Percentiles rank a stretch among this genome's conserved stretches.
Conservation (phyloP, 2,797 vertebrate species). For the Falco peregrinus region DNA sequence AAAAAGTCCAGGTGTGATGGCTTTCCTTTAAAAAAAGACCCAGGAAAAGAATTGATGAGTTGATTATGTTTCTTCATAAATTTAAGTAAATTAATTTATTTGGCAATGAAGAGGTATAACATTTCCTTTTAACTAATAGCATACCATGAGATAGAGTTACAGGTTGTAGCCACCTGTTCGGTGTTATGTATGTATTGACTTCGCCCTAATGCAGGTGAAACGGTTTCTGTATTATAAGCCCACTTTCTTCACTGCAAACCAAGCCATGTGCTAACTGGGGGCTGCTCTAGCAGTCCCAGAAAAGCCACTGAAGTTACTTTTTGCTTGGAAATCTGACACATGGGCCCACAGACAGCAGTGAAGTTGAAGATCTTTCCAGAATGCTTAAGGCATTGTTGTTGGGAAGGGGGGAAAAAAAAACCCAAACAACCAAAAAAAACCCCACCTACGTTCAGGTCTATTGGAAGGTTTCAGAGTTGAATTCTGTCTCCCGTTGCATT, state of each 20-base stretch:
- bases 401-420: too few species aligned
- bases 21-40: background rate
- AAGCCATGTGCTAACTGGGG: background rate
- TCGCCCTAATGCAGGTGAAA: background rate
- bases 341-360: too few species aligned
- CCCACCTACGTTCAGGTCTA: background rate
- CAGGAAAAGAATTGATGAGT: background rate
- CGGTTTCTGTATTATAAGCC: background rate
- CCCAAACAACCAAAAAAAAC: too few species aligned
- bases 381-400: background rate
- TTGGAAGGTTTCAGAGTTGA: background rate
- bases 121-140: background rate
- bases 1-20: background rate
- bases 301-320: background rate
- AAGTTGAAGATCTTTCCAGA: background rate
- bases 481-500: background rate
- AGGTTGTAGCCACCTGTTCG: background rate
- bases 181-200: background rate
- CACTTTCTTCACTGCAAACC: background rate
- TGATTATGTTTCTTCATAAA: background rate
- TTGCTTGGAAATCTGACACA: background rate
- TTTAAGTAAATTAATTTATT: background rate
- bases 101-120: background rate
- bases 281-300: background rate
- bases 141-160: background rate